These are phyloP conservation scores for Pocillopora grandis DNA, from an alignment of 92 coral and sea anemone genomes.

Conservation along the genomic window DNA sequence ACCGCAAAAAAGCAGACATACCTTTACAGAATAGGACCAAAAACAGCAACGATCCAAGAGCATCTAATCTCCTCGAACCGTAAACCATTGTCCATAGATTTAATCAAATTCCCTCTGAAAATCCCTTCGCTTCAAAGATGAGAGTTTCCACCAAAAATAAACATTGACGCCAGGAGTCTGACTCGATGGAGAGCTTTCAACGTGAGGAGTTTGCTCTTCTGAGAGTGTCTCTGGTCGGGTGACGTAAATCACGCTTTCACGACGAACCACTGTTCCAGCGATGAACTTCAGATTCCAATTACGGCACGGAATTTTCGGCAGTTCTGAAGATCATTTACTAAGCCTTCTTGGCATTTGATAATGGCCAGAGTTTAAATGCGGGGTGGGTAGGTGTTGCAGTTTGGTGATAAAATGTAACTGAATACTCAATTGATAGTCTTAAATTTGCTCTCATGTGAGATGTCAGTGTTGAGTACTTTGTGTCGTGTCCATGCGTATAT, in stretches of 20 bases:
- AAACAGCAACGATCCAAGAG: not conserved
- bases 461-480: not conserved
- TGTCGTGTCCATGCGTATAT: not conserved
- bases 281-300: not conserved
- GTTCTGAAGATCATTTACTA: not conserved
- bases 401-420: slow-evolving; percentile 19
- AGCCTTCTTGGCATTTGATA: slow-evolving; percentile 9
- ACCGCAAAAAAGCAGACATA: not conserved
- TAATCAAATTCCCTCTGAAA: not conserved
- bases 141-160: not conserved
- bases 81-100: not conserved
- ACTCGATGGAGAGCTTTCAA: not conserved
- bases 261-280: not conserved
- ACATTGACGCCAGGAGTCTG: not conserved
- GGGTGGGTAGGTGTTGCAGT: not conserved
- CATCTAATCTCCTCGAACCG: slow-evolving; percentile 1
- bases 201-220: slow-evolving; percentile 11
- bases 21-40: not conserved
- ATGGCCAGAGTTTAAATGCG: slow-evolving; percentile 10
- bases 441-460: not conserved
- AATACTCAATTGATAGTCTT: slow-evolving; percentile 5
- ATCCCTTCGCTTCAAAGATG: not conserved
- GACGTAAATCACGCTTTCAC: slow-evolving; percentile 6
- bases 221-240: not conserved
- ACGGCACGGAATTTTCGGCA: slow-evolving; percentile 19